Evolutionary conservation across 2,797 vertebrate genomes (phyloP).

Genomic region (Anableps anableps): DNA sequence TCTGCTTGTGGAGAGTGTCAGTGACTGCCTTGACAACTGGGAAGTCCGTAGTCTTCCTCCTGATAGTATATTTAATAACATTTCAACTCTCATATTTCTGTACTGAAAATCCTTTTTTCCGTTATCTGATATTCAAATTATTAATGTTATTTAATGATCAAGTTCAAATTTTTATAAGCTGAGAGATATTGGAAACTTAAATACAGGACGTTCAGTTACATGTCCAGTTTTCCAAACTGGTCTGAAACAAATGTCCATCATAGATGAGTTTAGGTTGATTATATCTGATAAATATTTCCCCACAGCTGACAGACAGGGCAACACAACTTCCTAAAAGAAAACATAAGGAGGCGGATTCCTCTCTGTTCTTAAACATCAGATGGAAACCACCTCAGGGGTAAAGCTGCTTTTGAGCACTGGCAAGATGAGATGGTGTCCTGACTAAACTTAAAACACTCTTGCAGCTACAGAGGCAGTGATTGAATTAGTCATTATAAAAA

Average conservation of each 20-base stretch:
- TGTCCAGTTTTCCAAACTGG: constrained; percentile 1
- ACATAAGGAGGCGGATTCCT: constrained; percentile 35
- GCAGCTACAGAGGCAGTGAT: constrained; percentile 12
- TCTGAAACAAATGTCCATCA: not conserved
- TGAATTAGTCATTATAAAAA: not conserved
- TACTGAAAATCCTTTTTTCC: not conserved
- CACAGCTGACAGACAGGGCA: constrained; percentile 21
- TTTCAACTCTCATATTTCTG: not conserved
- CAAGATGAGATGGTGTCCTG: constrained; percentile 23
- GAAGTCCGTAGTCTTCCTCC: not conserved
- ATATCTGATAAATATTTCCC: constrained; percentile 33
- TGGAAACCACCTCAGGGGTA: constrained; percentile 44
- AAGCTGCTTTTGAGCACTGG: constrained; percentile 34
- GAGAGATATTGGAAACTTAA: not conserved
- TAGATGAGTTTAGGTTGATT: constrained; percentile 24
- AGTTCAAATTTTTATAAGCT: not conserved
- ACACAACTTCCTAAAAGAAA: constrained; percentile 58
- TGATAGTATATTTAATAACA: not conserved
- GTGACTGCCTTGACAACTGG: not conserved
- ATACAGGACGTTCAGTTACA: constrained; percentile 9
- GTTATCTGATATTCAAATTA: no score
- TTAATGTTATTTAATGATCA: not conserved
- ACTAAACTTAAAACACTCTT: constrained; percentile 29
- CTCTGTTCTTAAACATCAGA: constrained; percentile 56
- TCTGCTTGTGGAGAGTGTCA: not conserved